Base-by-base conservation (phyloP, 2,888 invertebrate genomes). In the Athalia cordata region DNA sequence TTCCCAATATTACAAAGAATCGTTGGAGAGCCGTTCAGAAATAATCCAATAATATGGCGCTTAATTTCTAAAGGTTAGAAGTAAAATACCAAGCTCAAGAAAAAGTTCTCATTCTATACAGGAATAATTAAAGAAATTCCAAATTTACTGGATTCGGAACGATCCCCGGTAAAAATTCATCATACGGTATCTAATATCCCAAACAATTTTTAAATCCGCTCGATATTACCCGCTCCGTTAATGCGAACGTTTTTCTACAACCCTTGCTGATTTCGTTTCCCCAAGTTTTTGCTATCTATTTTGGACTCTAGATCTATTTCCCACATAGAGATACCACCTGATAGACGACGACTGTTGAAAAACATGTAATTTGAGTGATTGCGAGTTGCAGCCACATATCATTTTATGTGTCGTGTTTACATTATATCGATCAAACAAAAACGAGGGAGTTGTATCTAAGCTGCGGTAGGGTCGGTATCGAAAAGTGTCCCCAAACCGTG, bases 401-500 rank as follows among this genome's bases (percentile, higher is more conserved):
- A 29, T 29, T 29, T 29, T 2, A 62, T 68, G 68, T 70, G 61
- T 68, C 67, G 68, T 11, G 7, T 15, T 49, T 49, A 57, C 67
- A 76, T 62, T 79, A 72, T 85, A 87, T 87, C 85, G 87, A 87
- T 85, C 84, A 81, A 87, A 87, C 87, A 83, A 83, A 82, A 83
- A 85, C 85, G 82, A 85, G 86, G 87, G 82, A 86, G 86, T 86
- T 81, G 70, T 57, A 74, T 77, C 72, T 29, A 29, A 0, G 29
- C 29, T 29, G 29, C 29, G 29, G 29, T 29, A 29, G 29, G 29
- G 29, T 79, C 74, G 72, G 82, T 80, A 78, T 82, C 80, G 80
- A 79, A 85, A 75, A 86, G 83, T 86, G 86, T 87, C 86, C 81
- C 85, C 85, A 84, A 85, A 62, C 65, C 29, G 59, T 62, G 61